Percentiles rank a stretch among this genome's conserved stretches.
Evolutionary conservation across 2,113 vertebrate genomes (phyloP).

Genomic region (Casuarius casuarius): DNA sequence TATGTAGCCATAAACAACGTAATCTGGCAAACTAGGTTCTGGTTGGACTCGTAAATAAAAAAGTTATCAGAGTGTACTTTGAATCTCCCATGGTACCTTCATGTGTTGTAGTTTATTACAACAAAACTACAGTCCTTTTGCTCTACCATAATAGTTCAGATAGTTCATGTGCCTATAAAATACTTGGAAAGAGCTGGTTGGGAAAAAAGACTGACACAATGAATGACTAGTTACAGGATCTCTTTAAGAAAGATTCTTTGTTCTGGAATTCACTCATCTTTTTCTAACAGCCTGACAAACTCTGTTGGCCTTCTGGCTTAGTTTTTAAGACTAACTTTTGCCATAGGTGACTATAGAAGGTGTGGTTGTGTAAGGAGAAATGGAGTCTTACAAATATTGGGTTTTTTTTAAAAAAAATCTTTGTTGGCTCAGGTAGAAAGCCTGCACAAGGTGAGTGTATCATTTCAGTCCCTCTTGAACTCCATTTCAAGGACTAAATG

Average conservation of each 20-base stretch:
- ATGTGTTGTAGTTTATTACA: background rate
- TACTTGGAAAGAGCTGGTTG: background rate
- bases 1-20: background rate
- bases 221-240: background rate
- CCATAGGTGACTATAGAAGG: background rate
- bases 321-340: background rate
- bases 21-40: background rate
- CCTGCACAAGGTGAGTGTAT: too few relatives aligned
- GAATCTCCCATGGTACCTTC: background rate
- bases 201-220: background rate
- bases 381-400: background rate
- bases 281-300: background rate
- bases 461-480: too few relatives aligned
- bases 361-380: background rate
- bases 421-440: too few relatives aligned
- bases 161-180: background rate
- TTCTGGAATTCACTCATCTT: background rate
- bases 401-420: too few relatives aligned
- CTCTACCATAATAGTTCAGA: background rate
- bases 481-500: too few relatives aligned
- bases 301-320: background rate
- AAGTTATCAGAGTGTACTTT: background rate
- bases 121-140: background rate
- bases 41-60: background rate
- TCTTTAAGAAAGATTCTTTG: background rate